These are phyloP conservation scores for Rhinichthys klamathensis DNA, from an alignment of 2,113 vertebrate genomes.

Conservation along the genomic window DNA sequence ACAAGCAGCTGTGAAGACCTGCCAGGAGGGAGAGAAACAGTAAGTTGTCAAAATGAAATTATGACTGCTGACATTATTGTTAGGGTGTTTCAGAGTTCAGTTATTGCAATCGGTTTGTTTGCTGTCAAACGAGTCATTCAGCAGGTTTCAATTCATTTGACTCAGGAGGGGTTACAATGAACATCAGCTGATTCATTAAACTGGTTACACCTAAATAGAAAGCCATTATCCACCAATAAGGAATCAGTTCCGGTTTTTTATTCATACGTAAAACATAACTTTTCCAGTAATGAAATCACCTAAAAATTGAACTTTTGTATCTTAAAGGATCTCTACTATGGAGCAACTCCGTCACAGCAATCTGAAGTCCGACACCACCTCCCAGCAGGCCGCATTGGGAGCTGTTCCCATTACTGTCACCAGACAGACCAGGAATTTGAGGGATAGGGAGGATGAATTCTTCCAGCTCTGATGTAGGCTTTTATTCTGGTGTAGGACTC, in stretches of 20 bases:
- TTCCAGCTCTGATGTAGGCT: slow-evolving; percentile 81
- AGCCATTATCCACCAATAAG: background rate
- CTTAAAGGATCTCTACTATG: slow-evolving; percentile 68
- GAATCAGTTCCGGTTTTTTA: background rate
- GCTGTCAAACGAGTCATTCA: background rate
- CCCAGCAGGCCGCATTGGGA: slow-evolving; percentile 70
- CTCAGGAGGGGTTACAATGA: background rate
- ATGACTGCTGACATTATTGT: background rate
- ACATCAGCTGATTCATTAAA: background rate
- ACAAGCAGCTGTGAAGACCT: slow-evolving; percentile 79
- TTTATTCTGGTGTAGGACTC: slow-evolving; percentile 20
- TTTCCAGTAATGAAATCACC: background rate
- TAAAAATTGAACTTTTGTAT: background rate
- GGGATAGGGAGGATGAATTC: slow-evolving; percentile 87
- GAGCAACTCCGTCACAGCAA: slow-evolving; percentile 64
- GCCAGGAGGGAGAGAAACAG: slow-evolving; percentile 68
- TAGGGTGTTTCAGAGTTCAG: background rate
- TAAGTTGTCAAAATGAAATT: slow-evolving; percentile 62
- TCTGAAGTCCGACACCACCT: slow-evolving; percentile 38
- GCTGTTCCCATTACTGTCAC: slow-evolving; percentile 81
- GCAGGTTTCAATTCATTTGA: background rate
- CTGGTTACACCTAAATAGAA: background rate
- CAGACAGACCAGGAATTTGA: slow-evolving; percentile 76
- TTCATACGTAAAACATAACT: background rate
- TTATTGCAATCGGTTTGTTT: background rate